Evolutionary conservation across 2,888 invertebrate species (phyloP).

Genomic region (Dicyrtomina minuta): DNA sequence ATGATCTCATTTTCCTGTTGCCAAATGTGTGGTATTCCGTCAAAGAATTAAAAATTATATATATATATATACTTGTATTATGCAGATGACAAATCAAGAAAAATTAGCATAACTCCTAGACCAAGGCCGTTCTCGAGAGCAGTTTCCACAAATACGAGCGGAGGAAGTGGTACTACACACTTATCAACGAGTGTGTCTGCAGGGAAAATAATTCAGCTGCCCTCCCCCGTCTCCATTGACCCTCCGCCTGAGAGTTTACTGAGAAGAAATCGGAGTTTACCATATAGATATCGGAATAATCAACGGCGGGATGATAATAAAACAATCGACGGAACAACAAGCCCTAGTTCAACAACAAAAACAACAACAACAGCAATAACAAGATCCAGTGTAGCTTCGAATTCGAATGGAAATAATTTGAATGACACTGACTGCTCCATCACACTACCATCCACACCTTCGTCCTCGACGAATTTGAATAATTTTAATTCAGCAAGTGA

Average conservation of each 20-base stretch:
- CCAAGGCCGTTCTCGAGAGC: slow-evolving; percentile 42
- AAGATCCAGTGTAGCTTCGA: background rate
- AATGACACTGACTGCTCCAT: background rate
- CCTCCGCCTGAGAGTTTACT: slow-evolving; percentile 40
- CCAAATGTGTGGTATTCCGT: too few species aligned
- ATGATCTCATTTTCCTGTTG: too few species aligned
- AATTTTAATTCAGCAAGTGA: slow-evolving; percentile 32
- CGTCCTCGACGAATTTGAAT: background rate
- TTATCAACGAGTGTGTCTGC: slow-evolving; percentile 23
- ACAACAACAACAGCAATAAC: background rate
- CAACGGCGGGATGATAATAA: background rate
- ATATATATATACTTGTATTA: too few species aligned
- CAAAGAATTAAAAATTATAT: too few species aligned
- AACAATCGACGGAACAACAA: too few species aligned
- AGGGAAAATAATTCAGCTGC: slow-evolving; percentile 1
- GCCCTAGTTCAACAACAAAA: background rate
- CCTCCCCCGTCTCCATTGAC: slow-evolving; percentile 25
- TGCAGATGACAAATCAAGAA: background rate
- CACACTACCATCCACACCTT: background rate
- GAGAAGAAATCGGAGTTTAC: slow-evolving; percentile 49
- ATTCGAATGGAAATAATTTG: background rate
- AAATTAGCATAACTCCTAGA: slow-evolving; percentile 24
- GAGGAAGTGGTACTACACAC: slow-evolving; percentile 15
- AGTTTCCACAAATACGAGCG: slow-evolving; percentile 25
- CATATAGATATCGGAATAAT: slow-evolving; percentile 39